Conservation (phyloP, 2,888 invertebrate species). For the Stenolophus ochropezus region DNA sequence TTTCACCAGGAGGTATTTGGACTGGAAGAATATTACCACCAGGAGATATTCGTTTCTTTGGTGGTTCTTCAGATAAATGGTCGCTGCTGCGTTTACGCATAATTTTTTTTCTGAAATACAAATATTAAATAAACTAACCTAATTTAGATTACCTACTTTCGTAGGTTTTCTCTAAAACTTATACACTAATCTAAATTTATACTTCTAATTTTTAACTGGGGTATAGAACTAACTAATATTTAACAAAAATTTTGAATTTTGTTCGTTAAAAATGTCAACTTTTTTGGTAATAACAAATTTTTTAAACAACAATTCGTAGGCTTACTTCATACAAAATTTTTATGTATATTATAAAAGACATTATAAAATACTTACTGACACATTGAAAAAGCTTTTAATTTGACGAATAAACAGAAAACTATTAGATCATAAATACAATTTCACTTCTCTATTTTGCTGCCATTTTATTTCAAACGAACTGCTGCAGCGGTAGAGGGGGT, state of each 20-base stretch:
- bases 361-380: slow-evolving; percentile 54
- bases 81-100: slow-evolving; percentile 56
- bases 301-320: not conserved
- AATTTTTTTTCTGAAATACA: slow-evolving; percentile 49
- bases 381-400: slow-evolving; percentile 41
- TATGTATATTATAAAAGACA: not conserved
- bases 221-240: not conserved
- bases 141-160: slow-evolving; percentile 9
- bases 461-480: slow-evolving; percentile 42
- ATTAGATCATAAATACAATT: slow-evolving; percentile 34
- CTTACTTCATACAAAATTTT: not conserved
- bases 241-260: slow-evolving; percentile 29
- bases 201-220: not conserved
- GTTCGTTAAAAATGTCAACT: slow-evolving; percentile 46
- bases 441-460: slow-evolving; percentile 57
- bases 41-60: slow-evolving; percentile 54
- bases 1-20: slow-evolving; percentile 77
- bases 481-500: not conserved
- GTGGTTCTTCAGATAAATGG: slow-evolving; percentile 48
- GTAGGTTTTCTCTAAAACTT: no score
- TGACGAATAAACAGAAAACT: slow-evolving; percentile 7
- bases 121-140: slow-evolving; percentile 18
- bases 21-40: slow-evolving; percentile 50
- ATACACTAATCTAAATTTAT: not conserved
- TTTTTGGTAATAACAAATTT: slow-evolving; percentile 12